Percentiles rank a stretch among this genome's conserved stretches.
Conservation (phyloP, 2,888 invertebrate species). For the Hofmannophila pseudospretella region DNA sequence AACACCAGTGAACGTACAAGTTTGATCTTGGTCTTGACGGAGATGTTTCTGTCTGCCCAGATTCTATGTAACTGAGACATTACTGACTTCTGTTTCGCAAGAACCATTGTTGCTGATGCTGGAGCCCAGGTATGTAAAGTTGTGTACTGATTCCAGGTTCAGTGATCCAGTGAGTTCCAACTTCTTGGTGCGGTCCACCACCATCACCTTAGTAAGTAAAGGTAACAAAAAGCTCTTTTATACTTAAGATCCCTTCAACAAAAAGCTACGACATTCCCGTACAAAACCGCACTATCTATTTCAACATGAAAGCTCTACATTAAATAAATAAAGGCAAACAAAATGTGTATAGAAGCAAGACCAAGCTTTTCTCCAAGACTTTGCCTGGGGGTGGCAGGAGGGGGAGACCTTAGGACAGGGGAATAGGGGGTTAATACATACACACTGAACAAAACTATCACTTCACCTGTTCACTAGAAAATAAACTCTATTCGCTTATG, state of each 20-base stretch:
- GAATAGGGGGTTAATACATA: slow-evolving; percentile 29
- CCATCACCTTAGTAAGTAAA: no score
- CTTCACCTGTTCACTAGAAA: slow-evolving; percentile 7
- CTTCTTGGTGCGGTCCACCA: no score
- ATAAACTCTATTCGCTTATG: slow-evolving; percentile 17
- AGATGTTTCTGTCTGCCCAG: no score
- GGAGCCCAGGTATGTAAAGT: no score
- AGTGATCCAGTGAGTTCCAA: no score
- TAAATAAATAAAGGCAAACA: slow-evolving; percentile 68
- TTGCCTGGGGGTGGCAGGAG: slow-evolving; percentile 33
- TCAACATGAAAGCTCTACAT: slow-evolving; percentile 47
- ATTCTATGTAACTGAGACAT: no score
- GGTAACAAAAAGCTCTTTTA: slow-evolving; percentile 11
- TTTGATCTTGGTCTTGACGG: no score
- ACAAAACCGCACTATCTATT: slow-evolving; percentile 34
- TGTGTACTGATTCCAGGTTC: no score
- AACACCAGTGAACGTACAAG: no score
- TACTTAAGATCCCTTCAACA: slow-evolving; percentile 2
- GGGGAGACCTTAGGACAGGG: slow-evolving; percentile 13
- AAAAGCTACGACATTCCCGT: slow-evolving; percentile 15
- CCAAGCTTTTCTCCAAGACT: slow-evolving; percentile 72
- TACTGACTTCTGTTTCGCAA: no score
- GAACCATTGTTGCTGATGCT: no score
- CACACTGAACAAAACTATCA: slow-evolving; percentile 13
- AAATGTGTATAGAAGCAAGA: slow-evolving; percentile 63